Conservation (phyloP, 2,113 vertebrate species). For the Leptosomus discolor region DNA sequence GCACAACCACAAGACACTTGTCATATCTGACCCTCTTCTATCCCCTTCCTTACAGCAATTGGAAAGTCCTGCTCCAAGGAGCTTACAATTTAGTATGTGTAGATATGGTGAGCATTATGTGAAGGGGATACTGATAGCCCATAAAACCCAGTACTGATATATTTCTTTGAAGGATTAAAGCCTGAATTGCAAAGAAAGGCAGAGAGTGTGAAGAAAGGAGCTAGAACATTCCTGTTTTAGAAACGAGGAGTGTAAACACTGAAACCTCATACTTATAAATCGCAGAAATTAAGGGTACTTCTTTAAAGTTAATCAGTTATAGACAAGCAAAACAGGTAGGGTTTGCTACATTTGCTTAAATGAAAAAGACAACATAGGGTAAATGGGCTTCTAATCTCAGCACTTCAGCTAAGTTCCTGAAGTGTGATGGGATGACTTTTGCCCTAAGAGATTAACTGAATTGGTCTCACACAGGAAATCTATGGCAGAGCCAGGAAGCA, state of each 20-base stretch:
- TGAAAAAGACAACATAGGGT: not conserved
- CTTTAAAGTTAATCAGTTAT: not conserved
- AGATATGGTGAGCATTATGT: not conserved
- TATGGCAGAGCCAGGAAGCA: slow-evolving; percentile 20
- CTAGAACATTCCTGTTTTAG: not conserved
- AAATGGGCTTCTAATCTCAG: not conserved
- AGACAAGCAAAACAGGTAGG: not conserved
- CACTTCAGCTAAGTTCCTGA: not conserved
- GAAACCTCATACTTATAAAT: not conserved
- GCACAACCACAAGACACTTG: not conserved
- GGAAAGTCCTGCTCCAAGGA: not conserved
- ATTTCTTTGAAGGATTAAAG: not conserved
- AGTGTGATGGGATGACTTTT: slow-evolving; percentile 53
- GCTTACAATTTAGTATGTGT: not conserved
- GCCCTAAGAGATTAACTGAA: slow-evolving; percentile 57
- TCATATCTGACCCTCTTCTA: not conserved
- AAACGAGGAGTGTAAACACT: not conserved
- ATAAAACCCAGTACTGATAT: not conserved
- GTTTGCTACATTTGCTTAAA: not conserved
- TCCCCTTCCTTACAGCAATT: not conserved
- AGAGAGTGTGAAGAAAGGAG: not conserved
- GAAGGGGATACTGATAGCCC: not conserved
- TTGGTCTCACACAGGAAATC: slow-evolving; percentile 53
- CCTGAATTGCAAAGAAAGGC: not conserved
- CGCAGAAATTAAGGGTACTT: not conserved